Percentiles rank a stretch among this genome's conserved stretches.
These are phyloP conservation scores for Cataglyphis cursor DNA, from an alignment of 2,888 invertebrate species.

Conservation along the genomic window DNA sequence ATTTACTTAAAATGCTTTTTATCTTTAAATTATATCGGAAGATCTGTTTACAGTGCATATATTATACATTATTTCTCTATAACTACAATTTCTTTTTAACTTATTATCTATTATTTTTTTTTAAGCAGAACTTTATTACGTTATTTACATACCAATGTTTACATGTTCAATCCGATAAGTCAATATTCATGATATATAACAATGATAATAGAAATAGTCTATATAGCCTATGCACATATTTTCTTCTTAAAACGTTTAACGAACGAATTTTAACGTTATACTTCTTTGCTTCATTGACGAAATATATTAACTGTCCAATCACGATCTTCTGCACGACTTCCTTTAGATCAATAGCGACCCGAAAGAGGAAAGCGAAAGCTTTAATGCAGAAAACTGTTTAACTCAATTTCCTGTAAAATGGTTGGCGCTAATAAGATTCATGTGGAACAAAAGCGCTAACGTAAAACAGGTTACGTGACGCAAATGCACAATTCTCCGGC, in stretches of 20 bases:
- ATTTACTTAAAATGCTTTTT: not conserved
- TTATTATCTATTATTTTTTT: constrained; percentile 8
- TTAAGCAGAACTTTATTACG: not conserved
- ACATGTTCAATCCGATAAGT: constrained; percentile 5
- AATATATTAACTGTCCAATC: constrained; percentile 31
- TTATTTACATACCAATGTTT: constrained; percentile 6
- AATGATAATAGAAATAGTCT: not conserved
- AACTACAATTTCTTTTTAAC: not conserved
- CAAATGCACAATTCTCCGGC: constrained; percentile 81
- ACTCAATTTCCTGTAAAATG: constrained; percentile 81
- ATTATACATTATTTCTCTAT: not conserved
- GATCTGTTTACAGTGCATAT: not conserved
- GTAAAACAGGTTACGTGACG: constrained; percentile 84
- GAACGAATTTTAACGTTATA: not conserved
- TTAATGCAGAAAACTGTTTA: constrained; percentile 79
- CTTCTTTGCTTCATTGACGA: not conserved
- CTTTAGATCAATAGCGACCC: constrained; percentile 36
- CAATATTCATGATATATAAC: constrained; percentile 8
- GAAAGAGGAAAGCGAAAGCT: constrained; percentile 68
- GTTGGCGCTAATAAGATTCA: constrained; percentile 83
- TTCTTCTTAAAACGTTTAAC: not conserved
- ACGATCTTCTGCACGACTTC: constrained; percentile 35
- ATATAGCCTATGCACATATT: not conserved
- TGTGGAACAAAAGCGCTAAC: constrained; percentile 81
- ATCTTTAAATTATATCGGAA: not conserved